These are phyloP conservation scores for Triplophysa yarkandensis DNA, from an alignment of 2,797 vertebrate species.

Conservation along the genomic window DNA sequence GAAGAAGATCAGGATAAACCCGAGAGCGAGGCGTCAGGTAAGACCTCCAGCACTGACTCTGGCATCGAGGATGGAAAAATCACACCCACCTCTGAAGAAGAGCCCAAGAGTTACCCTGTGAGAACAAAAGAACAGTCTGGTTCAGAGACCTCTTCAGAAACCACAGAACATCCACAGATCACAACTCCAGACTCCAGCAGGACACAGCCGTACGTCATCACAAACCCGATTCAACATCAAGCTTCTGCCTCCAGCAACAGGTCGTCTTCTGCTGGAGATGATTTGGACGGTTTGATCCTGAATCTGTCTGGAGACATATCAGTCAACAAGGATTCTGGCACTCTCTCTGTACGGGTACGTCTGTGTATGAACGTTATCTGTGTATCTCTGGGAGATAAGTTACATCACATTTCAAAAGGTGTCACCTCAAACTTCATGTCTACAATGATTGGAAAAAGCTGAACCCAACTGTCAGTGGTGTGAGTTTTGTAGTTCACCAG, in stretches of 20 bases:
- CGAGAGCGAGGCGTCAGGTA: slow-evolving; percentile 71
- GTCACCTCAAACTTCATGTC: too few relatives aligned
- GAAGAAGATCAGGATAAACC: slow-evolving; percentile 73
- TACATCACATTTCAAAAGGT: too few relatives aligned
- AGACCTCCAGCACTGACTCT: slow-evolving; percentile 68
- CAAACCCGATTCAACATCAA: neutral
- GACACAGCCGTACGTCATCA: too few relatives aligned
- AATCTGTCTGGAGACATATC: slow-evolving; percentile 79
- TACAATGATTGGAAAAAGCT: too few relatives aligned
- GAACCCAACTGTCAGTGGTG: too few relatives aligned
- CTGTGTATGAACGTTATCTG: neutral
- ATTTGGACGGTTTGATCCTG: slow-evolving; percentile 55
- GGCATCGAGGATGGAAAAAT: slow-evolving; percentile 76
- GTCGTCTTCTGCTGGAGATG: slow-evolving; percentile 31
- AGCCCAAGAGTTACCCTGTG: slow-evolving; percentile 68
- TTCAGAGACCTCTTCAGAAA: neutral
- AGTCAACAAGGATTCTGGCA: slow-evolving; percentile 78
- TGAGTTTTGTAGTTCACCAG: too few relatives aligned
- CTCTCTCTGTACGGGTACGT: slow-evolving; percentile 83
- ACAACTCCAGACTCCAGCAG: neutral
- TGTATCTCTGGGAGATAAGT: neutral
- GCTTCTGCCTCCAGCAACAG: slow-evolving; percentile 10
- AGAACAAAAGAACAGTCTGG: neutral
- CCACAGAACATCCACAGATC: neutral
- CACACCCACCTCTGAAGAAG: slow-evolving; percentile 73